Percentiles rank a stretch among this genome's conserved stretches.
These are phyloP conservation scores for Ceramica pisi DNA, from an alignment of 2,888 invertebrate genomes.

Conservation along the genomic window DNA sequence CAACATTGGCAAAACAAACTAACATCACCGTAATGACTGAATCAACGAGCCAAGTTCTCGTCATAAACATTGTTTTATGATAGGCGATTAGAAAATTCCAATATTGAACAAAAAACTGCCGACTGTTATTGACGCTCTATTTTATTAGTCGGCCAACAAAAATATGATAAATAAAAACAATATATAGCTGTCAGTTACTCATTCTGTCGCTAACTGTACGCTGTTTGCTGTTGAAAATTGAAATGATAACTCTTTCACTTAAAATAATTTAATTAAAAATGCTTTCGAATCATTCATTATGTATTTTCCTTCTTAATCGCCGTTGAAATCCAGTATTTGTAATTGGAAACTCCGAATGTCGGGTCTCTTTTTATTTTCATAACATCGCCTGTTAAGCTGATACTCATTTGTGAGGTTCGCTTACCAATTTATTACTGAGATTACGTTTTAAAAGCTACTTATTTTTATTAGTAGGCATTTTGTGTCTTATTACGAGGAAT, in stretches of 20 bases:
- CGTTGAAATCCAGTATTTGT: slow-evolving; percentile 56
- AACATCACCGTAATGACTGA: not conserved
- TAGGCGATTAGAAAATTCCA: slow-evolving; percentile 4
- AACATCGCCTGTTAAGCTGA: slow-evolving; percentile 47
- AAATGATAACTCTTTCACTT: slow-evolving; percentile 60
- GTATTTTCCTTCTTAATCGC: slow-evolving; percentile 53
- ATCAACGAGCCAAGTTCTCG: not conserved
- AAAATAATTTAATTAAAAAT: slow-evolving; percentile 62
- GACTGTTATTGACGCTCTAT: slow-evolving; percentile 37
- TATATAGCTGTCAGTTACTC: slow-evolving; percentile 49
- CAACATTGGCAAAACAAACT: not conserved
- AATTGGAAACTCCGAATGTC: slow-evolving; percentile 58
- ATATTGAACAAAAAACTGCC: slow-evolving; percentile 4
- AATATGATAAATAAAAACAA: slow-evolving; percentile 52
- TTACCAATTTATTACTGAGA: slow-evolving; percentile 55
- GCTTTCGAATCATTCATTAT: slow-evolving; percentile 47
- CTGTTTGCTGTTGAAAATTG: slow-evolving; percentile 61
- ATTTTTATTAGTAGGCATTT: slow-evolving; percentile 52
- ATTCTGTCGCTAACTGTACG: slow-evolving; percentile 48
- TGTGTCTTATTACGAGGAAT: slow-evolving; percentile 47
- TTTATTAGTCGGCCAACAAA: slow-evolving; percentile 37
- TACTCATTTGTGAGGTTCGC: slow-evolving; percentile 55
- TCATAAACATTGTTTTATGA: not conserved
- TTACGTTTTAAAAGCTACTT: slow-evolving; percentile 57
- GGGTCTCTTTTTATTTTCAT: slow-evolving; percentile 54